Evolutionary conservation across 2,888 invertebrate species (phyloP), one percentile per base, ranked within the genome.

Genomic region (Axea sp.): DNA sequence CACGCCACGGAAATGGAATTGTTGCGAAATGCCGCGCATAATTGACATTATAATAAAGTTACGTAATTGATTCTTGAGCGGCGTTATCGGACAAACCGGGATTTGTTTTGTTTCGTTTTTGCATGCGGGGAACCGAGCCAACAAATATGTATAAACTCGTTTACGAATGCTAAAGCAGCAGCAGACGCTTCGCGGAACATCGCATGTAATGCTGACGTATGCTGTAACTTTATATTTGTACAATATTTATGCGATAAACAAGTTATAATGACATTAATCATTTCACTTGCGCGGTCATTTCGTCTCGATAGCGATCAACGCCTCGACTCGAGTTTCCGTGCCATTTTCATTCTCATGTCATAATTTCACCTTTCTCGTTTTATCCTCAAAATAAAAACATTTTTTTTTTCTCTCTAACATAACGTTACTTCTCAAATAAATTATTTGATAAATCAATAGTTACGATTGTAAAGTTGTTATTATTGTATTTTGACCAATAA

Each of bases 221-320:
- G n/a, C 1, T n/a, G 59, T 47, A 45, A 47, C 59, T 15, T 37
- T 47, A 47, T 60, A 60, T 60, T 60, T 45, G 43, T 31, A 35
- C 33, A 45, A 24, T 37, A 41, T 57, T 57, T 31, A 31, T 22
- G 41, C 55, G 41, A 57, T 57, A 57, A 57, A 57, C 55, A 41
- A 57, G 41, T 57, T 39, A 22, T 41, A 57, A 41, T 57, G 41
- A 43, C 22, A 57, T 57, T 41, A 57, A 57, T 57, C 55, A 57
- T 57, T n/a, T n/a, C n/a, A n/a, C n/a, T 57, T 31, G 11, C 4
- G 39, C 22, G 41, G 53, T 37, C 28, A 14, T 28, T 53, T 57
- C 24, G 31, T 57, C 41, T 22, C n/a, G 41, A 41, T 22, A 41
- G n/a, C 22, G 19, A 57, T 57, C 39, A 11, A 5, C 6, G 8